Percentiles rank a stretch among this genome's conserved stretches.
Evolutionary conservation across 2,888 invertebrate genomes (phyloP).

Genomic region (Drosophila yooni): DNA sequence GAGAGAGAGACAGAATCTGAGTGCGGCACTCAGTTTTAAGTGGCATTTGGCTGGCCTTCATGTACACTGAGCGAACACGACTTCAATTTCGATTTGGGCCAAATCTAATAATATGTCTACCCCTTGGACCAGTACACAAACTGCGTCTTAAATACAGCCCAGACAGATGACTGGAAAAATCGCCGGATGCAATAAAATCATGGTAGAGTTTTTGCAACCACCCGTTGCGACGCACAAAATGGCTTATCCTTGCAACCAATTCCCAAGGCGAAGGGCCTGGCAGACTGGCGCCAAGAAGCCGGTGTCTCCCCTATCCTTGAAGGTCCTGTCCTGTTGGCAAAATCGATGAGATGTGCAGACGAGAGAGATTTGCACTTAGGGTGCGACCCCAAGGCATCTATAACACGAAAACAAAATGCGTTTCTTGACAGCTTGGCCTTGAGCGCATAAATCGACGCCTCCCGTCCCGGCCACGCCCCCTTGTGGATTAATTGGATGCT

Average conservation of each 20-base stretch:
- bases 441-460: conserved; percentile 52
- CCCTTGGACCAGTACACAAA: conserved; percentile 20
- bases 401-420: conserved; percentile 24
- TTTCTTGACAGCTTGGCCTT: conserved; percentile 64
- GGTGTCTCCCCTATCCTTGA: conserved; percentile 8
- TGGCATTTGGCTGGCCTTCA: conserved; percentile 1
- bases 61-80: not conserved
- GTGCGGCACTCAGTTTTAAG: not conserved
- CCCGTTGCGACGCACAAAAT: conserved; percentile 39
- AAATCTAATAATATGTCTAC: conserved; percentile 16
- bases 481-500: conserved; percentile 49
- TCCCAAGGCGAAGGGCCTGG: conserved; percentile 39
- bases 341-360: conserved; percentile 57
- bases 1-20: not conserved
- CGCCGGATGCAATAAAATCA: conserved; percentile 62
- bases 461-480: conserved; percentile 15
- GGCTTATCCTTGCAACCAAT: conserved; percentile 24
- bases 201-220: conserved; percentile 60
- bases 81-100: not conserved
- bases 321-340: conserved; percentile 45
- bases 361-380: conserved; percentile 45
- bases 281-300: conserved; percentile 45
- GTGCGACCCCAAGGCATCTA: conserved; percentile 52
- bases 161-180: conserved; percentile 24
- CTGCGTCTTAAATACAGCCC: conserved; percentile 31